Evolutionary conservation across 2,113 vertebrate genomes (phyloP), one percentile per base, ranked within the genome.

Genomic region (Engraulis encrasicolus): DNA sequence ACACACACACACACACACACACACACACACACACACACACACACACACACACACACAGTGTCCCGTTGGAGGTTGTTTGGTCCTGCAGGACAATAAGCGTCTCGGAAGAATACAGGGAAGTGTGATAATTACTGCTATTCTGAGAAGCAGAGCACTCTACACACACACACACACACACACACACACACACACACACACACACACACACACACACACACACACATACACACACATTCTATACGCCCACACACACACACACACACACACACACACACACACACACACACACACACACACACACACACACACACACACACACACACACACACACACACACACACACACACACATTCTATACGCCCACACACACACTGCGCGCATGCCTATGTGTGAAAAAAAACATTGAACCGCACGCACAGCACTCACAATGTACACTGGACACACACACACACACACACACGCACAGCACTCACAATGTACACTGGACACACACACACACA

Each of bases 121-220:
- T 94, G 94, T 96, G 95, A 95, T 96, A 95, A 95, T 96, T 95
- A 93, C 90, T 91, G 92, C 94, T 94, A 95, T 94, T 90, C 91
- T 83, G 48, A 92, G 93, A 93, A 86, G 84, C 82, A 82, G 83
- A 85, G 91, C 85, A 85, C 58, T 66, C 58, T 66, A 38, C 36
- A 84, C 48, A 84, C 20, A 50, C 79, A 87, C 20, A 87, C 20
- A 23, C 23, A 31, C 9, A 23, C n/a, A 23, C 17, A 18, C 17
- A 18, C 17, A 18, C 17, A 18, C 45, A n/a, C 34, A 87, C 80
- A 85, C 18, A 50, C 78, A 87, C 18, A 87, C 19, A 23, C 34
- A 50, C 12, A 38, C 54, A 58, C 54, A n/a, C 54, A 58, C n/a
- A n/a, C n/a, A n/a, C n/a, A 6, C 4, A 45, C 58, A 66, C 58